A percentile compares a stretch with the other conserved stretches of the same genome.
These are phyloP conservation scores for Drosophila ogumai DNA, from an alignment of 1,140 invertebrate species.

Conservation along the genomic window DNA sequence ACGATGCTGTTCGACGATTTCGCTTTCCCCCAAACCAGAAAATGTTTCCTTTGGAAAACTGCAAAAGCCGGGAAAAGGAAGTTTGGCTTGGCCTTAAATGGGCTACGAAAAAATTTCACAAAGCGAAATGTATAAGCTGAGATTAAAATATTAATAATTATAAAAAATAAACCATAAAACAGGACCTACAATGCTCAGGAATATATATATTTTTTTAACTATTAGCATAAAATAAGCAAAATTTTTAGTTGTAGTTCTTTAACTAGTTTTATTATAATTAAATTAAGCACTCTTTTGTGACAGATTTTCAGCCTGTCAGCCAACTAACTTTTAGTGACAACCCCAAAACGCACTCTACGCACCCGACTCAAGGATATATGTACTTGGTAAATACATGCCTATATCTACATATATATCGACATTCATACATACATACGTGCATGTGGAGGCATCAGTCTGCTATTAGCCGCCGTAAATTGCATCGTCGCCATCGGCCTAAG, in stretches of 20 bases:
- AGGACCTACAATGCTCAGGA: too few species aligned
- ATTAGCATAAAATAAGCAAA: too few species aligned
- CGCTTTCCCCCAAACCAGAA: slow-evolving; percentile 1
- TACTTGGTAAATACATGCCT: background rate
- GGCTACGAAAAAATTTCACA: background rate
- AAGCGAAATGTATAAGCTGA: background rate
- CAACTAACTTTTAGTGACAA: slow-evolving; percentile 6
- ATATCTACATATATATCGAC: background rate
- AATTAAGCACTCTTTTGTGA: background rate
- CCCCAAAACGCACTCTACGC: slow-evolving; percentile 14
- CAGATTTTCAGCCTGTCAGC: background rate
- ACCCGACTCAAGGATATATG: slow-evolving; percentile 8
- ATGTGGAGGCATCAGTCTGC: slow-evolving; percentile 35
- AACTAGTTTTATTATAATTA: background rate
- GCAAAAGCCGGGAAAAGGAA: background rate
- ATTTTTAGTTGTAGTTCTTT: background rate
- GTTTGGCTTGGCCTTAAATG: slow-evolving; percentile 10
- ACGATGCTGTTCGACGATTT: slow-evolving; percentile 42
- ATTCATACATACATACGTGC: background rate
- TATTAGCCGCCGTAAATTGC: slow-evolving; percentile 63
- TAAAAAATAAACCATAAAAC: too few species aligned
- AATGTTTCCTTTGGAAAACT: slow-evolving; percentile 26
- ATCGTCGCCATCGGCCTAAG: slow-evolving; percentile 68
- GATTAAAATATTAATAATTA: background rate
- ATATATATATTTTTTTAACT: too few species aligned